These are phyloP conservation scores for Entomobrya multifasciata DNA, from an alignment of 2,888 invertebrate species.

Conservation along the genomic window DNA sequence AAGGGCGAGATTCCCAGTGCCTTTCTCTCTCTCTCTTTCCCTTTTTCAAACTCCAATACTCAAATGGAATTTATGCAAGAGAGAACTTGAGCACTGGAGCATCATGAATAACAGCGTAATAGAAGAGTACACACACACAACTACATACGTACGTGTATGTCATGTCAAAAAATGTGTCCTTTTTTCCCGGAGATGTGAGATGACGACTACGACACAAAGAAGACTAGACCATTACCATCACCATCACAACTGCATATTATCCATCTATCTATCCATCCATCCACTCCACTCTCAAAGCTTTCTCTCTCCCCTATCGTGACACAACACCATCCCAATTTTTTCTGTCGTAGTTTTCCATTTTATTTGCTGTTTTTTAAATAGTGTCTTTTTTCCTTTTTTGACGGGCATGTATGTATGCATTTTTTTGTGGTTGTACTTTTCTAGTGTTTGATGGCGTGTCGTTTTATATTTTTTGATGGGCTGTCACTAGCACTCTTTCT, in stretches of 20 bases:
- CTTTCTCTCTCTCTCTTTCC: neutral
- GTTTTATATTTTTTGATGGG: neutral
- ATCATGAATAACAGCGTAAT: neutral
- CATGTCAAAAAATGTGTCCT: slow-evolving; percentile 29
- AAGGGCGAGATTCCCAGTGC: neutral
- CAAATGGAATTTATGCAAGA: slow-evolving; percentile 24
- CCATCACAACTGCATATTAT: neutral
- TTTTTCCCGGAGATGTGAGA: slow-evolving; percentile 16
- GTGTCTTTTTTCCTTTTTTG: neutral
- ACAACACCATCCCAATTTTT: neutral
- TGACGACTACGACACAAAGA: neutral
- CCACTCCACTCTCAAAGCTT: slow-evolving; percentile 8
- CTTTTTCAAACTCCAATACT: neutral
- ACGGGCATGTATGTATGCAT: neutral
- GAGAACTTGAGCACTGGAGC: too few species aligned
- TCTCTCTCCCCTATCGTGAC: neutral
- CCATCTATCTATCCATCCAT: too few species aligned
- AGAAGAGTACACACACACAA: too few species aligned
- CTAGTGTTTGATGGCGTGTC: neutral
- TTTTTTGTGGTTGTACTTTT: neutral
- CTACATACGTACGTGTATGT: too few species aligned
- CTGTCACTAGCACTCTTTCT: slow-evolving; percentile 18
- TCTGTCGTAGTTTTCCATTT: neutral
- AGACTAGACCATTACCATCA: neutral
- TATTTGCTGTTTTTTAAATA: slow-evolving; percentile 6